Evolutionary conservation across 2,888 invertebrate genomes (phyloP), one percentile per base, ranked within the genome.

Genomic region (Malachius bipustulatus): DNA sequence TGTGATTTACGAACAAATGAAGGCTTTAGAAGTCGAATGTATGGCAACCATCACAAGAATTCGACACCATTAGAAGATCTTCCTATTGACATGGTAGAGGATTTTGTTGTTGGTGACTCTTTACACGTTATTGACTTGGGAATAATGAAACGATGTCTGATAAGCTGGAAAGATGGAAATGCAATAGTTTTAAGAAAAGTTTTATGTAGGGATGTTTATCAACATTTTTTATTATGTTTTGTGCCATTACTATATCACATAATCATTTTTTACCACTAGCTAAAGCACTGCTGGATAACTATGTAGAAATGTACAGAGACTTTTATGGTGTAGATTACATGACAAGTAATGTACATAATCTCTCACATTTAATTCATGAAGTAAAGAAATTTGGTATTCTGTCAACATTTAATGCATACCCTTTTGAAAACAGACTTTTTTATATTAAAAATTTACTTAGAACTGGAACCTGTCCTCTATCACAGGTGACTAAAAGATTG

Each of bases 301-400:
- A 40, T 40, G 38, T 49, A 8, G 40, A 44, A 44, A 16, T 14
- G 15, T 46, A 36, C 44, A 32, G 44, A 24, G 39, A 47, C 16
- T 32, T 57, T 16, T 60, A 59, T 48, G 54, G 55, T 8, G 39
- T 44, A 36, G 47, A 55, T 24, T 43, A 43, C 36, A 37, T 57
- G n/a, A 47, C 49, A 8, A 55, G 56, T 39, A 62, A 62, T 48
- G 45, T 60, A 3, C 60, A 61, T 44, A 47, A 48, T 28, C 38
- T 61, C n/a, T 38, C 49, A 15, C 60, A 61, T 46, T 28, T 60
- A 16, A 46, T 54, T 13, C 46, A 50, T 34, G 59, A 61, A 42
- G 52, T 48, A 3, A 16, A 30, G 33, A 48, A 37, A 19, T 55
- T 48, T 44, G 59, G 59, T 3, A 24, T 28, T 14, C 43, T 59